phyloP scores from a whole-genome alignment of 2,797 vertebrate genomes.

The Poeciliopsis turneri region DNA sequence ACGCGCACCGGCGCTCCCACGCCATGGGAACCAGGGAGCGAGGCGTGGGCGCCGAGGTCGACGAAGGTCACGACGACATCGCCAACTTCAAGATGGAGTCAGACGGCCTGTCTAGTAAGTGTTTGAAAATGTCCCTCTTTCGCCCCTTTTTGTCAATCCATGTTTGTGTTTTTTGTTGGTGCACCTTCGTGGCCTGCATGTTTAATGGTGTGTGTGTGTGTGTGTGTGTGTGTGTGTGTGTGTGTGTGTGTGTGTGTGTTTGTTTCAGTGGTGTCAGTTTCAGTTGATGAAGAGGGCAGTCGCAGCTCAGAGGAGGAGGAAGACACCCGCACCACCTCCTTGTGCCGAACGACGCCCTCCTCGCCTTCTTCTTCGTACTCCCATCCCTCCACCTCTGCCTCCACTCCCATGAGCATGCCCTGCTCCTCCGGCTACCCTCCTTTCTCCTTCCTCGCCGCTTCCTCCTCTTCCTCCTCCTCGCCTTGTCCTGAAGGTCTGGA shows the following conservation, averaged over 20 bases:
- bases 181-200: slow-evolving; percentile 66
- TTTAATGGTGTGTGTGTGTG: not conserved
- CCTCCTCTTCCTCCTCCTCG: slow-evolving; percentile 56
- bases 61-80: slow-evolving; percentile 81
- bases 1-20: slow-evolving; percentile 88
- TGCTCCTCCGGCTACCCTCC: slow-evolving; percentile 49
- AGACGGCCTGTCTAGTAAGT: slow-evolving; percentile 92
- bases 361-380: slow-evolving; percentile 49
- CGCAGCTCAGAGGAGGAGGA: slow-evolving; percentile 89
- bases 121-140: not conserved
- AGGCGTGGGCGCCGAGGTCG: slow-evolving; percentile 92
- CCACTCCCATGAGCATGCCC: slow-evolving; percentile 74
- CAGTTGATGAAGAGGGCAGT: slow-evolving; percentile 89
- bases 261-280: slow-evolving; percentile 91
- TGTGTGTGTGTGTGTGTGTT: slow-evolving; percentile 25
- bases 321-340: slow-evolving; percentile 79
- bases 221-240: slow-evolving; percentile 31
- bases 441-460: slow-evolving; percentile 58
- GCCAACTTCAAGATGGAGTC: slow-evolving; percentile 84
- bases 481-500: slow-evolving; percentile 79
- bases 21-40: slow-evolving; percentile 90
- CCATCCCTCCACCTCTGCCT: slow-evolving; percentile 42
- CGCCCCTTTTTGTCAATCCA: not conserved
- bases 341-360: slow-evolving; percentile 75
- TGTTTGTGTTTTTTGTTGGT: not conserved